Base-by-base conservation (phyloP, 2,888 invertebrate species). In the Meliscaeva auricollis region DNA sequence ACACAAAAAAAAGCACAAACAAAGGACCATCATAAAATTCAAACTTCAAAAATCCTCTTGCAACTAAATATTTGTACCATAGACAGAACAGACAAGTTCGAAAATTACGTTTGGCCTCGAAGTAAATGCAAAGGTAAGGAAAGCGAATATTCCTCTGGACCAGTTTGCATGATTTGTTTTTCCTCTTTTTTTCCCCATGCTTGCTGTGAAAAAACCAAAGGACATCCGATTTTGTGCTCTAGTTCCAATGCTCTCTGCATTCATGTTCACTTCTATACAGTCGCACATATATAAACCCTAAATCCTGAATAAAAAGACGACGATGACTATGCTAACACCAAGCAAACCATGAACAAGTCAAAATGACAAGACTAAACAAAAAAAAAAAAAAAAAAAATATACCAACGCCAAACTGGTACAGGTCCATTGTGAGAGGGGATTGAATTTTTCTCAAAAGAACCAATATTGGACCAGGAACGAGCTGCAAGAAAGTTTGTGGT, bases 271-370 rank as follows among this genome's bases (percentile, higher is more conserved):
- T 79, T 17, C 50, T 35, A 9, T 35, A 9, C 56, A 48, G 58
- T 58, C 32, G 60, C 58, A 52, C 62, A 46, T 48, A 68, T 58
- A 48, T 73, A 17, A 54, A 52, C 32, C 20, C 5, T 11, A 56
- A 35, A 38, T 35, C 58, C 35, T 58, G 52, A 79, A 75, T 75
- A 70, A 84, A 79, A 84, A 75, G 74, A 75, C 38, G 74, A 46
- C 35, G 68, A 52, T 76, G 76, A 76, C 76, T 85, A 68, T 84
- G 81, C 75, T 73, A 76, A 76, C 80, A 85, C 50, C 30, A 58
- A 73, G 58, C 32, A 73, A 30, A 41, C 41, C 54, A 72, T 76
- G 76, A 80, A 85, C 81, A 85, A 76, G 68, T 48, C 54, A 56
- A 76, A 73, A 76, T 68, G 66, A 68, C 52, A 73, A 64, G 26